A percentile compares a stretch with the other conserved stretches of the same genome.
Evolutionary conservation across 2,797 vertebrate species (phyloP).

Genomic region (Sebastes kiyomatsui): DNA sequence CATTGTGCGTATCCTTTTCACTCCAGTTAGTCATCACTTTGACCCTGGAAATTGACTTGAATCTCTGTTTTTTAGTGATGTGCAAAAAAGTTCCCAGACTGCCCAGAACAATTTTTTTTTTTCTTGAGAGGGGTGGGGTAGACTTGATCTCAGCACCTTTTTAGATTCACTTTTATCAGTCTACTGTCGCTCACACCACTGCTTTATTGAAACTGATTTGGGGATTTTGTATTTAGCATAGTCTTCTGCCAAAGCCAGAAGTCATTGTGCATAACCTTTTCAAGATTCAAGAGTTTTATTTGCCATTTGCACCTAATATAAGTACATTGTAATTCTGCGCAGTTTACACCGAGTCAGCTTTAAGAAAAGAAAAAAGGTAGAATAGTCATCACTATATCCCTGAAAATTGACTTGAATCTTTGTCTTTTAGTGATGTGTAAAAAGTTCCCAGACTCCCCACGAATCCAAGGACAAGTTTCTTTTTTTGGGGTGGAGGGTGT

Average conservation of each 20-base stretch:
- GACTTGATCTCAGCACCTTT: background rate
- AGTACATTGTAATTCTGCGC: no score
- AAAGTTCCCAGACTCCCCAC: background rate
- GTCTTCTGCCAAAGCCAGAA: background rate
- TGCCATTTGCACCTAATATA: no score
- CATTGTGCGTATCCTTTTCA: background rate
- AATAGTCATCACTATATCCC: background rate
- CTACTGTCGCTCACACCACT: background rate
- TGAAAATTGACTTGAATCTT: background rate
- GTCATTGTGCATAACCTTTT: background rate
- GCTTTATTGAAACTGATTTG: background rate
- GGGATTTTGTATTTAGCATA: background rate
- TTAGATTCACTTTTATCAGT: background rate
- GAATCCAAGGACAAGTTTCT: background rate
- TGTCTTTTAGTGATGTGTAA: background rate
- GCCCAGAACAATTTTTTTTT: background rate
- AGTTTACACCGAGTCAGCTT: no score
- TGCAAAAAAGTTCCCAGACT: background rate
- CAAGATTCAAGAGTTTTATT: no score
- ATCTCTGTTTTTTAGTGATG: background rate
- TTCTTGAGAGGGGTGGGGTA: background rate
- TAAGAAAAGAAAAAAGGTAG: no score
- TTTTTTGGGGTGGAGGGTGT: background rate
- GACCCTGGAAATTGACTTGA: background rate
- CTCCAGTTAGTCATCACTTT: background rate